phyloP scores from a whole-genome alignment of 2,888 invertebrate species.

The Xestoiulus laeticollis region DNA sequence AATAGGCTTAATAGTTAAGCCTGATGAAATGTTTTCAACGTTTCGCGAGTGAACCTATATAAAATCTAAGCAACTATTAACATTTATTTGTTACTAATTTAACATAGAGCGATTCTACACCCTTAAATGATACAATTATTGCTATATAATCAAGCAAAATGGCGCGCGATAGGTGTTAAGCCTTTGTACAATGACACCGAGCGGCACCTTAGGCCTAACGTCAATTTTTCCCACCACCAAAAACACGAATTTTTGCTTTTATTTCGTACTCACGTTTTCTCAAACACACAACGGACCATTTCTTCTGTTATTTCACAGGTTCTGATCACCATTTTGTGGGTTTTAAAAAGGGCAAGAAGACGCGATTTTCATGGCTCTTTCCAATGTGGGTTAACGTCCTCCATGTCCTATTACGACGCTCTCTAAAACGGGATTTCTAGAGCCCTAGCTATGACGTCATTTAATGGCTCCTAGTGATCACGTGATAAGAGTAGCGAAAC shows the following conservation, averaged over 20 bases:
- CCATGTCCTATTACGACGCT: neutral
- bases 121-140: neutral
- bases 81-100: neutral
- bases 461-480: conserved; percentile 29
- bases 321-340: neutral
- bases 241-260: neutral
- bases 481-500: conserved; percentile 14
- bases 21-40: neutral
- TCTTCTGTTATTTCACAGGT: neutral
- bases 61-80: neutral
- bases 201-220: neutral
- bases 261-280: conserved; percentile 2
- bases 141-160: too few species aligned
- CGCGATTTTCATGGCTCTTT: neutral
- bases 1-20: neutral
- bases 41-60: neutral
- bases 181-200: neutral
- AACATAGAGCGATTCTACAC: neutral
- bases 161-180: neutral
- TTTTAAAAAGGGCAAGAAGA: neutral
- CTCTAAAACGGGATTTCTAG: neutral
- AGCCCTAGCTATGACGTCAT: neutral
- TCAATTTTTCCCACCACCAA: neutral
- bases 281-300: neutral
- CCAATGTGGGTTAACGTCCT: neutral